Conservation (phyloP, 2,888 invertebrate species). For the Polia nebulosa region DNA sequence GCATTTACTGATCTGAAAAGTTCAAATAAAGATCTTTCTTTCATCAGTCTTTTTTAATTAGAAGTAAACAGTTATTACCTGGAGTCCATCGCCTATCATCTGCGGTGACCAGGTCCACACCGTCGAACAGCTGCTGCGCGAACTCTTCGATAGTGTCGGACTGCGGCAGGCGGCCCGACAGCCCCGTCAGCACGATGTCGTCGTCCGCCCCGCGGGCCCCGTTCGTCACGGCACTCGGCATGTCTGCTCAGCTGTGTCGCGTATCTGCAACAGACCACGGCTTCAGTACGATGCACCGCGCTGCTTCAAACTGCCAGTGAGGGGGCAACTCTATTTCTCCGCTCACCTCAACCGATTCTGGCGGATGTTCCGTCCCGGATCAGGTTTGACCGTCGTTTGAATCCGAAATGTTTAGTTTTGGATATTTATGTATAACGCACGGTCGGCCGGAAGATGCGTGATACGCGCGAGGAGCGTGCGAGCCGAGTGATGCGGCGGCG, state of each 20-base stretch:
- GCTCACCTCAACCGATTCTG: constrained; percentile 49
- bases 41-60: no score
- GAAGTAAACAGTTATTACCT: constrained; percentile 76
- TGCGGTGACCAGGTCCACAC: constrained; percentile 98
- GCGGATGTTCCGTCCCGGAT: constrained; percentile 32
- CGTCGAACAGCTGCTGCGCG: constrained; percentile 96
- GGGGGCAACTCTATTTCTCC: neutral
- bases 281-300: constrained; percentile 35
- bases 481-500: constrained; percentile 77
- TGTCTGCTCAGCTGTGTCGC: constrained; percentile 63
- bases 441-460: constrained; percentile 61
- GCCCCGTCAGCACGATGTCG: constrained; percentile 95
- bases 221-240: constrained; percentile 85
- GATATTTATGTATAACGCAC: constrained; percentile 50
- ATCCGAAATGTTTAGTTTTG: constrained; percentile 46
- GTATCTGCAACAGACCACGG: constrained; percentile 74
- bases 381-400: constrained; percentile 39
- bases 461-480: constrained; percentile 72
- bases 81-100: constrained; percentile 97
- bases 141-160: constrained; percentile 98
- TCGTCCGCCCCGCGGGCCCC: constrained; percentile 86
- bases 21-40: no score
- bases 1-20: neutral
- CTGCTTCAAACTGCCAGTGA: neutral
- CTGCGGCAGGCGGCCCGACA: constrained; percentile 97